These are phyloP conservation scores for Caenorhabditis sp. DNA, from an alignment of 2,888 invertebrate species.

Conservation along the genomic window DNA sequence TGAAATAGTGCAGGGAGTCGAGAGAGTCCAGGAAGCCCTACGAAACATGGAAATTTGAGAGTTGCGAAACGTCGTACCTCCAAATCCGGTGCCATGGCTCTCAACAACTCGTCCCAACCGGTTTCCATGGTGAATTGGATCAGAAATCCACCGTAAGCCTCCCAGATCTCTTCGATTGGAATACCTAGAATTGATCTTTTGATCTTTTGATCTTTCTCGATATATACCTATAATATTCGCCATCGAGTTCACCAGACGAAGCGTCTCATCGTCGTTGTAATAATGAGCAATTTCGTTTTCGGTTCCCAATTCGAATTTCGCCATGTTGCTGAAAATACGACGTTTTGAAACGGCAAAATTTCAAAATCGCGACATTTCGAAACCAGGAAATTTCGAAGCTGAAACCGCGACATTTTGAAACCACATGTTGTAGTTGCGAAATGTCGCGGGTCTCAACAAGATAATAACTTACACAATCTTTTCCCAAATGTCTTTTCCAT, in stretches of 20 bases:
- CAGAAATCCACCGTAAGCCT: constrained; percentile 82
- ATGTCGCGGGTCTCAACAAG: too few relatives aligned
- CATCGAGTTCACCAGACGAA: constrained; percentile 80
- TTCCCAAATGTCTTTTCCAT: constrained; percentile 80
- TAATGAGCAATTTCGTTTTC: constrained; percentile 80
- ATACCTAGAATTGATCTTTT: constrained; percentile 66
- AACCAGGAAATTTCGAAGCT: too few relatives aligned
- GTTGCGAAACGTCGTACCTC: constrained; percentile 62
- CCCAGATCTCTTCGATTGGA: constrained; percentile 82
- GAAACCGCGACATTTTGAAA: too few relatives aligned
- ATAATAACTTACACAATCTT: constrained; percentile 79
- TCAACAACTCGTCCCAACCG: constrained; percentile 82
- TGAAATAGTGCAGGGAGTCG: constrained; percentile 90
- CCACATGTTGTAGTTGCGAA: too few relatives aligned
- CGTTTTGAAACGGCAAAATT: too few relatives aligned
- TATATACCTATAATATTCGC: constrained; percentile 79
- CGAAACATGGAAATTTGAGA: background rate
- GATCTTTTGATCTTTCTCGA: background rate
- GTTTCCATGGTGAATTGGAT: constrained; percentile 83
- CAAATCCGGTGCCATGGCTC: constrained; percentile 81
- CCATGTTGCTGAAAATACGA: constrained; percentile 75
- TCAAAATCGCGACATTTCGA: too few relatives aligned
- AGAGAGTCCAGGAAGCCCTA: constrained; percentile 94
- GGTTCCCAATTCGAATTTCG: constrained; percentile 81
- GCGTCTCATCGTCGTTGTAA: constrained; percentile 81